A percentile compares a stretch with the other conserved stretches of the same genome.
phyloP scores from a whole-genome alignment of 2,888 invertebrate species.

The Polymixis lichenea region DNA sequence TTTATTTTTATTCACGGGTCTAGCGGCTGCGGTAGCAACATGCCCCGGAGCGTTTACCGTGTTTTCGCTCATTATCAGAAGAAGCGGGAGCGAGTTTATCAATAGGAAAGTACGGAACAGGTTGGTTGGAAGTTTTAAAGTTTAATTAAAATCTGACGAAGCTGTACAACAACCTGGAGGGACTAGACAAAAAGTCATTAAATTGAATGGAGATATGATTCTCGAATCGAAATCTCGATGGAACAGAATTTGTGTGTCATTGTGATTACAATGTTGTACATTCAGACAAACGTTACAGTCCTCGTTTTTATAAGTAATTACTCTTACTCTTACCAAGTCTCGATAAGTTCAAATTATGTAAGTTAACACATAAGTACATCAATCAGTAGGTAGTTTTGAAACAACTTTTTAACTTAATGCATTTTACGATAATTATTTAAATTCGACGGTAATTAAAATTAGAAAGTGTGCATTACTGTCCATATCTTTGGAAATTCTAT shows the following conservation, averaged over 20 bases:
- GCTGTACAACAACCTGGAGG: constrained; percentile 44
- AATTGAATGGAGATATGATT: constrained; percentile 45
- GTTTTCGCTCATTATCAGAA: constrained; percentile 58
- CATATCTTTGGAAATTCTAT: constrained; percentile 31
- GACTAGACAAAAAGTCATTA: constrained; percentile 50
- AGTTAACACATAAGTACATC: background rate
- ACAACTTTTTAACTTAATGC: background rate
- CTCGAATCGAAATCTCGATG: constrained; percentile 21
- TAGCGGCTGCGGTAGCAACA: constrained; percentile 26
- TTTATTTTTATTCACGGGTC: constrained; percentile 55
- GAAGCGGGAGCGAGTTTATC: constrained; percentile 50
- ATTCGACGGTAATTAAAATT: constrained; percentile 53
- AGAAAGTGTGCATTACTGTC: constrained; percentile 52
- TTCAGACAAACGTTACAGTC: constrained; percentile 14
- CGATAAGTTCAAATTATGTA: constrained; percentile 17
- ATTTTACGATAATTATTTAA: constrained; percentile 46
- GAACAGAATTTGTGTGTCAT: constrained; percentile 21
- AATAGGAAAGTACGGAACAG: constrained; percentile 50
- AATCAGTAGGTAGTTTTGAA: constrained; percentile 12
- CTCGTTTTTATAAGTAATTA: constrained; percentile 5
- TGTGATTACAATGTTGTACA: constrained; percentile 27
- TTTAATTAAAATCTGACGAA: constrained; percentile 64
- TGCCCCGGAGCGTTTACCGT: constrained; percentile 40
- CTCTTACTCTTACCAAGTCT: background rate
- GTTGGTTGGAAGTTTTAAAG: constrained; percentile 53